Conservation (phyloP, 1,140 invertebrate genomes). For the Pinna nobilis region DNA sequence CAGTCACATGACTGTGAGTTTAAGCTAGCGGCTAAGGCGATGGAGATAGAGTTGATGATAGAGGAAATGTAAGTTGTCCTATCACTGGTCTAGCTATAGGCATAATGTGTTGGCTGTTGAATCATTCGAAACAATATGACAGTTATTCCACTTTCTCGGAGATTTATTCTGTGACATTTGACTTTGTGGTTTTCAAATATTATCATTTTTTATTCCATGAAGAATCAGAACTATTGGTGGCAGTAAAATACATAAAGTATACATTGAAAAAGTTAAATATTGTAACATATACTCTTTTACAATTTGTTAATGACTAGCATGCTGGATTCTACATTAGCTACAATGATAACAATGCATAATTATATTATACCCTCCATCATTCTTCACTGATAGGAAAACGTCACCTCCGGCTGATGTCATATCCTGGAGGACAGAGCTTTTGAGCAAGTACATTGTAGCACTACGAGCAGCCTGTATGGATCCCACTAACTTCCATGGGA, state of each 20-base stretch:
- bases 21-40: neutral
- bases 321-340: neutral
- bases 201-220: neutral
- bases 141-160: neutral
- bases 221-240: neutral
- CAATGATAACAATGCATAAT: neutral
- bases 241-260: neutral
- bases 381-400: neutral
- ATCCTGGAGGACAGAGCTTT: neutral
- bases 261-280: neutral
- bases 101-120: neutral
- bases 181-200: neutral
- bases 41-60: conserved; percentile 8
- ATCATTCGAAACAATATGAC: neutral
- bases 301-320: neutral
- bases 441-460: conserved; percentile 12
- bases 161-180: neutral
- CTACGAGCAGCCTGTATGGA: conserved; percentile 10
- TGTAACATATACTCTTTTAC: neutral
- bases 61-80: no score
- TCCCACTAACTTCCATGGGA: neutral
- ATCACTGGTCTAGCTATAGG: neutral
- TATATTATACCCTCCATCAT: neutral
- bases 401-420: neutral
- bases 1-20: neutral